These are phyloP conservation scores for Pelodiscus sinensis DNA, from an alignment of 2,113 vertebrate species.

Conservation along the genomic window DNA sequence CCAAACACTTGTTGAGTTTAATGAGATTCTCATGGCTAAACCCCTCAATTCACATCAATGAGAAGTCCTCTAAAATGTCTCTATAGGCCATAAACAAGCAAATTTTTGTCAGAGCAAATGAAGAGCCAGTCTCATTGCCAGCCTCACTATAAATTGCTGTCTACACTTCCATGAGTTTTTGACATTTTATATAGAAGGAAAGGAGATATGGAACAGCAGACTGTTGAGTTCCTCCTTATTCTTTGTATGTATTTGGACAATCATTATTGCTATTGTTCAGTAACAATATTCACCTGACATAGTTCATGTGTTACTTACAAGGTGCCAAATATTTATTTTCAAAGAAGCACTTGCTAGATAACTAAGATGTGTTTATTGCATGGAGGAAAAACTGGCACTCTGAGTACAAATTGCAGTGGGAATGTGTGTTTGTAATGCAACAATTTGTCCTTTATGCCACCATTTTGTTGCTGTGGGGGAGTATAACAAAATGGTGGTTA, in stretches of 20 bases:
- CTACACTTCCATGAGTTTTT: neutral
- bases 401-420: neutral
- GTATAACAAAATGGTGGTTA: slow-evolving; percentile 39
- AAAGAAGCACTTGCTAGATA: neutral
- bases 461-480: slow-evolving; percentile 42
- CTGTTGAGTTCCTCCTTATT: neutral
- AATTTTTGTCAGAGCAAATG: neutral
- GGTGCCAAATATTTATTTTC: rapidly evolving
- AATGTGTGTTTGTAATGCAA: rapidly evolving
- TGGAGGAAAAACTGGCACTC: neutral
- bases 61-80: neutral
- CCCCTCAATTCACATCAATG: neutral
- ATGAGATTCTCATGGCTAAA: neutral
- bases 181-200: neutral
- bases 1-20: neutral
- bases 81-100: neutral
- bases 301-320: neutral
- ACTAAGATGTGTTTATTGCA: neutral
- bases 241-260: neutral
- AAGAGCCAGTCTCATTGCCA: neutral
- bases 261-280: neutral
- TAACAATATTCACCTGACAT: slow-evolving; percentile 40
- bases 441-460: neutral
- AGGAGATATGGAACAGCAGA: neutral
- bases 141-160: neutral